Evolutionary conservation across 2,113 vertebrate species (phyloP), one percentile per base, ranked within the genome.

Genomic region (Nibea albiflora): DNA sequence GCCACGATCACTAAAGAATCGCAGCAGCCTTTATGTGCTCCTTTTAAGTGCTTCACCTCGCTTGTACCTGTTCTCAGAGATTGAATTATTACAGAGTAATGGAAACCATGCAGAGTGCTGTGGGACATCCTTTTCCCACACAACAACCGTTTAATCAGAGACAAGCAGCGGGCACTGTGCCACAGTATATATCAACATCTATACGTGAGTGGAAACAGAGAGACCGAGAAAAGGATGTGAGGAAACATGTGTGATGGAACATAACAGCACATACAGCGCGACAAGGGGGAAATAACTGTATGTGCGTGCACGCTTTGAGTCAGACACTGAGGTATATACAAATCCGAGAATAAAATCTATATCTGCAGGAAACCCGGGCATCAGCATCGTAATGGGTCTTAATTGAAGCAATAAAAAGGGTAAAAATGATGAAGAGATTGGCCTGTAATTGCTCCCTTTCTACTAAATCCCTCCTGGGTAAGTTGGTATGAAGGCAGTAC

Each of bases 81-180:
- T 89, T 90, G 86, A 83, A 90, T 93, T 92, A 88, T 82, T 67
- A 85, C 79, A 81, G 60, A 53, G 80, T 92, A 93, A 94, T 93
- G 93, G 93, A 92, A 90, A 90, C 76, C 87, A 74, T 87, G 88
- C 84, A 92, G 78, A 93, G 93, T 93, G 93, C 93, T 94, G 57
- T 91, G 92, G 92, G 92, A 93, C 90, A 88, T 94, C 92, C 91
- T 90, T 88, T 92, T 89, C 90, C 92, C 93, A 87, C 89, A 92
- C 87, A 93, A 92, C 81, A 91, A 92, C 85, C 90, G 75, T 93
- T 94, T 93, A 93, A 94, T 94, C 92, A 93, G 80, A 88, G 91
- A 76, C 73, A 88, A 88, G 84, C 81, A 78, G 47, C 39, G 86
- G 91, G 90, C 87, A 75, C 46, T 12, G 24, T 73, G 88, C 92